Conservation (phyloP, 2,797 vertebrate genomes). For the Intellagama lesueurii region DNA sequence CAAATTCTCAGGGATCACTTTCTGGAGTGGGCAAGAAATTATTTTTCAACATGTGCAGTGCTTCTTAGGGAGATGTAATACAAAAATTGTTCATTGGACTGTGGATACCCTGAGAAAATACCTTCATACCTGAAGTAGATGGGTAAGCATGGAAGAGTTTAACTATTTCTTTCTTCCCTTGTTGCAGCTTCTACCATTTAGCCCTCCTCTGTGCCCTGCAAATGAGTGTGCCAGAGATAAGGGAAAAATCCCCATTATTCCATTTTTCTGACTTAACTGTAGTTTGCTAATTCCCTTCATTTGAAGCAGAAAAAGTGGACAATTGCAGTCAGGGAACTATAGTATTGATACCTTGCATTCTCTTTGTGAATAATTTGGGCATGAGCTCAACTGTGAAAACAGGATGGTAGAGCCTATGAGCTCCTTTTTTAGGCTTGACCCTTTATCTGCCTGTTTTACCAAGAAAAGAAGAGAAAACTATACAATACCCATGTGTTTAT, state of each 20-base stretch:
- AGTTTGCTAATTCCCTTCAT: not conserved
- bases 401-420: not conserved
- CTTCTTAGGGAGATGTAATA: not conserved
- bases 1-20: not conserved
- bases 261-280: not conserved
- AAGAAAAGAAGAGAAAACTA: too few relatives aligned
- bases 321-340: not conserved
- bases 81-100: not conserved
- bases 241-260: not conserved
- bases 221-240: not conserved
- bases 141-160: not conserved
- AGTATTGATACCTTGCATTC: not conserved
- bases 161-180: conserved; percentile 3
- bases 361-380: not conserved
- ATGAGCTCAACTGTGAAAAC: not conserved
- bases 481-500: not conserved
- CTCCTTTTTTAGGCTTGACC: not conserved
- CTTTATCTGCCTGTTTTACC: not conserved
- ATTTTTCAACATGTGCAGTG: not conserved
- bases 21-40: not conserved
- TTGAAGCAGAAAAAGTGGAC: not conserved
- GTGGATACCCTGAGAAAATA: not conserved
- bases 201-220: not conserved
- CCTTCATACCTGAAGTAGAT: not conserved
- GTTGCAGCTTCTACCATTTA: not conserved